Evolutionary conservation across 2,888 invertebrate species (phyloP).

Genomic region (Lithosia quadra): DNA sequence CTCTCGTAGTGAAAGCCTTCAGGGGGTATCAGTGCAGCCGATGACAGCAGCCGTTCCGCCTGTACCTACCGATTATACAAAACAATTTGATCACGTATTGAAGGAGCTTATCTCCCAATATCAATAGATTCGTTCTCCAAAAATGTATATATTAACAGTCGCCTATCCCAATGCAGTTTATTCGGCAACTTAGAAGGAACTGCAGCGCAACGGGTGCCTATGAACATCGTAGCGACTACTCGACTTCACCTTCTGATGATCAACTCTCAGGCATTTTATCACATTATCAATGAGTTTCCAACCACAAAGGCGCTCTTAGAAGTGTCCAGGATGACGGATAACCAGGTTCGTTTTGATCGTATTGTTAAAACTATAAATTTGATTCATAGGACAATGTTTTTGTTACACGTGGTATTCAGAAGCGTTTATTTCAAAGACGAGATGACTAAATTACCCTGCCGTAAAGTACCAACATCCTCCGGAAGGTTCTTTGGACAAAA

Average conservation of each 20-base stretch:
- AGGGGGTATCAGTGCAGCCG: too few species aligned
- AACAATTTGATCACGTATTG: too few species aligned
- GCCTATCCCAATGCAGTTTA: constrained; percentile 53
- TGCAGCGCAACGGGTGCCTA: constrained; percentile 53
- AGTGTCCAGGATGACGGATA: constrained; percentile 41
- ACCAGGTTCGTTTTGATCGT: constrained; percentile 20
- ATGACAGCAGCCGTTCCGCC: too few species aligned
- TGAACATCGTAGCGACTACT: constrained; percentile 58
- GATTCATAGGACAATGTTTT: too few species aligned
- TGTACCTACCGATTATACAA: too few species aligned
- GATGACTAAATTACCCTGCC: too few species aligned
- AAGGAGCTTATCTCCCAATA: too few species aligned
- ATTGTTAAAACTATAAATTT: neutral
- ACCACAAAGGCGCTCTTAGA: constrained; percentile 55
- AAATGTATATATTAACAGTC: too few species aligned
- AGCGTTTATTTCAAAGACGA: neutral
- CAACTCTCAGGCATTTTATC: constrained; percentile 63
- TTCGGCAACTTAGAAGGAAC: constrained; percentile 71
- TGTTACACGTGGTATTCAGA: neutral
- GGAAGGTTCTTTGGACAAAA: too few species aligned
- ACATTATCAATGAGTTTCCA: constrained; percentile 71
- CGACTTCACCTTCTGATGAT: constrained; percentile 71
- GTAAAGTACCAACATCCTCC: too few species aligned
- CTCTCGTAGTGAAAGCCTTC: too few species aligned
- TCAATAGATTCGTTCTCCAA: too few species aligned